Percentiles rank a stretch among this genome's conserved stretches.
phyloP scores from a whole-genome alignment of 1,140 invertebrate species.

The Bemisia tabaci region DNA sequence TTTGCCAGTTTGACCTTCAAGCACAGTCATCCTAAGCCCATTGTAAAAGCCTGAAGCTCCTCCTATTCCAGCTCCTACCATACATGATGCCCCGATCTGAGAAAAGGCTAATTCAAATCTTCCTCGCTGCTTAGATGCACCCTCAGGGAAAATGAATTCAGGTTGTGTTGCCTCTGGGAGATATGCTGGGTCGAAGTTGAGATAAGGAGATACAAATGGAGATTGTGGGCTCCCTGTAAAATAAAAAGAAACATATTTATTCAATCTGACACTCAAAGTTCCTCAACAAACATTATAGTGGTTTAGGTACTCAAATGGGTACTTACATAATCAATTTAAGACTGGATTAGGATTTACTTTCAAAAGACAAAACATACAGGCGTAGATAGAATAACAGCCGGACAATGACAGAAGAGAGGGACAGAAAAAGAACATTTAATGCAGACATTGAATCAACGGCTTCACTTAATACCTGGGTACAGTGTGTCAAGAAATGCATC shows the following conservation, averaged over 20 bases:
- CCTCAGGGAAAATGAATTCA: slow-evolving; percentile 88
- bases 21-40: slow-evolving; percentile 67
- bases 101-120: slow-evolving; percentile 81
- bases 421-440: too few species aligned
- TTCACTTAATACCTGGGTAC: too few species aligned
- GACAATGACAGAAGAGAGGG: too few species aligned
- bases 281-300: too few species aligned
- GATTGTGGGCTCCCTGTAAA: slow-evolving; percentile 5
- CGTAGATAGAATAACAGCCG: too few species aligned
- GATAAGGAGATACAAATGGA: slow-evolving; percentile 54
- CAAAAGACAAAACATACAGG: too few species aligned
- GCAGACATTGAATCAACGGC: too few species aligned
- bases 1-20: slow-evolving; percentile 73
- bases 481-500: too few species aligned
- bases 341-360: too few species aligned
- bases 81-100: slow-evolving; percentile 79
- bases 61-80: slow-evolving; percentile 70
- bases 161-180: slow-evolving; percentile 59
- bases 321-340: too few species aligned
- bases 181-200: slow-evolving; percentile 81
- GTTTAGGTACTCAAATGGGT: too few species aligned
- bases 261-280: too few species aligned
- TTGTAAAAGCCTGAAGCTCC: slow-evolving; percentile 71
- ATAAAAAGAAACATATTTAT: slow-evolving; percentile 8
- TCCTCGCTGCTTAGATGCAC: slow-evolving; percentile 60